Evolutionary conservation across 2,797 vertebrate genomes (phyloP).

Genomic region (Erethizon dorsatum): DNA sequence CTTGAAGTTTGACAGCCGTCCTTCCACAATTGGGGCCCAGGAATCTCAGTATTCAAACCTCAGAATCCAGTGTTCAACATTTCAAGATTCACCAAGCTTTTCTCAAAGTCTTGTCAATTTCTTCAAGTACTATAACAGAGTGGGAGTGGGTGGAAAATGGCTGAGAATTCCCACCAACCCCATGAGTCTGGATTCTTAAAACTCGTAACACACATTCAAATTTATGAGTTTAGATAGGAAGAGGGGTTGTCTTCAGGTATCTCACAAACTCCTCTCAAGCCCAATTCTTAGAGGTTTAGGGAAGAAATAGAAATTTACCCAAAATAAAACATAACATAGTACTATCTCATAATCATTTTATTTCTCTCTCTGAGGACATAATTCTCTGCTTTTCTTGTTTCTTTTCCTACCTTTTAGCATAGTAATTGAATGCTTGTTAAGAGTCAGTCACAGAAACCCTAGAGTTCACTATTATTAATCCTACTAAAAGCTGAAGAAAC

Average conservation of each 20-base stretch:
- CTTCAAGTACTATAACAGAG: neutral
- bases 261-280: neutral
- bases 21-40: neutral
- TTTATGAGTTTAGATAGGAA: neutral
- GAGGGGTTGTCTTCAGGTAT: neutral
- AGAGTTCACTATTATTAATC: conserved; percentile 43
- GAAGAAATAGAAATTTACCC: neutral
- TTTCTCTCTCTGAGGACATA: conserved; percentile 8
- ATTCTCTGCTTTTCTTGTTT: neutral
- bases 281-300: neutral
- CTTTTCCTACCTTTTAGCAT: neutral
- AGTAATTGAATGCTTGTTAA: conserved; percentile 2
- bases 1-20: neutral
- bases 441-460: neutral
- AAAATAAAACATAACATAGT: neutral
- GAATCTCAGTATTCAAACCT: neutral
- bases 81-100: neutral
- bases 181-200: neutral
- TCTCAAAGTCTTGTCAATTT: neutral
- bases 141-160: neutral
- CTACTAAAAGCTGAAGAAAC: conserved; percentile 22
- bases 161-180: neutral
- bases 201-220: neutral
- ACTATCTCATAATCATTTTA: conserved; percentile 12
- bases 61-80: neutral